These are phyloP conservation scores for Menidia menidia DNA, from an alignment of 2,797 vertebrate genomes.

Conservation along the genomic window DNA sequence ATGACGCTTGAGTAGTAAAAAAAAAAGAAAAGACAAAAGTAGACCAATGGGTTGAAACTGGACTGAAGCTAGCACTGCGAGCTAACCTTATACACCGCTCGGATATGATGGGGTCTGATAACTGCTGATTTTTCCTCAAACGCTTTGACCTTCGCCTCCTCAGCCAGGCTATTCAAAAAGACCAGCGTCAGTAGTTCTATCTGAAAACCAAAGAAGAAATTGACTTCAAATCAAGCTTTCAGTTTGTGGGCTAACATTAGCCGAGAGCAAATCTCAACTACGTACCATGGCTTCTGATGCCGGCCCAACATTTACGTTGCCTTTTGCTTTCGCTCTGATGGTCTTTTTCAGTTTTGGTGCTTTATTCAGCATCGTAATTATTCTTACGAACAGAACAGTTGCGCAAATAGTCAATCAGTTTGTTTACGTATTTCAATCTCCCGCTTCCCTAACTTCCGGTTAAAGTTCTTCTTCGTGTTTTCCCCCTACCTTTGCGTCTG, in stretches of 20 bases:
- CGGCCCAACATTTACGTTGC: slow-evolving; percentile 43
- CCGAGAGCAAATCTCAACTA: neutral
- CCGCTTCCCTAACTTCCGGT: slow-evolving; percentile 62
- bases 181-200: slow-evolving; percentile 88
- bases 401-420: neutral
- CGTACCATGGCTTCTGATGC: slow-evolving; percentile 75
- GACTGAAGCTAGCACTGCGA: neutral
- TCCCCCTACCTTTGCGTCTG: neutral
- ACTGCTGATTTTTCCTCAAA: slow-evolving; percentile 85
- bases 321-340: slow-evolving; percentile 59
- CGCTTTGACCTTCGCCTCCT: slow-evolving; percentile 88
- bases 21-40: no score
- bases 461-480: slow-evolving; percentile 44
- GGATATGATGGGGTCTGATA: slow-evolving; percentile 86
- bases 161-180: slow-evolving; percentile 88
- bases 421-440: slow-evolving; percentile 66
- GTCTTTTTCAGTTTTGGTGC: slow-evolving; percentile 59
- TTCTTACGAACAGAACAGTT: accelerated
- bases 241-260: neutral
- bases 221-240: accelerated
- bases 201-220: slow-evolving; percentile 73
- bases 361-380: slow-evolving; percentile 63
- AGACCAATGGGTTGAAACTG: no score
- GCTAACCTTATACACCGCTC: slow-evolving; percentile 82
- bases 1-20: neutral